These are phyloP conservation scores for Stichopus horrens DNA, from an alignment of 53 echinoderm and acorn worm genomes.

Conservation along the genomic window DNA sequence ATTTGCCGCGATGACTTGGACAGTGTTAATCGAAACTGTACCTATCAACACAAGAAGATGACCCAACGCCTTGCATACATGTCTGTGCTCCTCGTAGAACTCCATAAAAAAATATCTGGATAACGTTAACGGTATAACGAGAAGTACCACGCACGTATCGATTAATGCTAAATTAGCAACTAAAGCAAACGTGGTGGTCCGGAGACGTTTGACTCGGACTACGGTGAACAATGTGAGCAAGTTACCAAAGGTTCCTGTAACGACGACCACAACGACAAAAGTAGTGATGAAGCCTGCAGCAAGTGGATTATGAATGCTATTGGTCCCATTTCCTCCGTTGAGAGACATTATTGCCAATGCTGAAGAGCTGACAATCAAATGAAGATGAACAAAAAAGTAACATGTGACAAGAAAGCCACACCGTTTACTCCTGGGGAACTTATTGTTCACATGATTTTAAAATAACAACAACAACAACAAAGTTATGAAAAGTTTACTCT, in stretches of 20 bases:
- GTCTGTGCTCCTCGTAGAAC: background rate
- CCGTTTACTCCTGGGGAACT: too few species aligned
- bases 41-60: background rate
- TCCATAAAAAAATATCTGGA: constrained; percentile 13
- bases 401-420: too few species aligned
- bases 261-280: background rate
- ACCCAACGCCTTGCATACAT: background rate
- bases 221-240: background rate
- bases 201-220: constrained; percentile 4
- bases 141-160: background rate
- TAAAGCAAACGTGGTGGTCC: background rate
- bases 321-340: background rate
- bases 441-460: too few species aligned
- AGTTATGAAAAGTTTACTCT: too few species aligned
- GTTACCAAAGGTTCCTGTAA: constrained; percentile 11
- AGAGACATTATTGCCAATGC: background rate
- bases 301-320: background rate
- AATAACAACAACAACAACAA: too few species aligned
- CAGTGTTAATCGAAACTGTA: background rate
- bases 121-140: constrained; percentile 4
- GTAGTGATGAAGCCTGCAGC: background rate
- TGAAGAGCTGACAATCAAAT: background rate
- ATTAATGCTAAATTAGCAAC: constrained; percentile 3
- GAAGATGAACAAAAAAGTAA: too few species aligned
- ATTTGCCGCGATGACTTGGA: constrained; percentile 39